Evolutionary conservation across 2,888 invertebrate genomes (phyloP), one percentile per base, ranked within the genome.

Genomic region (Mystacides longicornis): DNA sequence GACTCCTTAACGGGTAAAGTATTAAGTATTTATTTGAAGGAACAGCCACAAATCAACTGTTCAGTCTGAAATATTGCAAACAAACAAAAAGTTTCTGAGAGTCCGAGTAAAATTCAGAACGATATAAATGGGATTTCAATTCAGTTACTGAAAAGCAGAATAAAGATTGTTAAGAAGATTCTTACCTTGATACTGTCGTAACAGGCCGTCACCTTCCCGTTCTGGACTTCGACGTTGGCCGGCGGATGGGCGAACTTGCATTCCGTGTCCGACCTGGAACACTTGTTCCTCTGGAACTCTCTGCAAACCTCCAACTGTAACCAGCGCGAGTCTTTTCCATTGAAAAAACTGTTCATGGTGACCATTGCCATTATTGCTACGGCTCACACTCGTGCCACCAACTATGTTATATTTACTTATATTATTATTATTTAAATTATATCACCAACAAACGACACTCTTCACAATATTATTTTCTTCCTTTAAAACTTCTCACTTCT

Each of bases 241-340:
- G 98, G 97, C 62, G 99, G 99, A 83, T 99, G 99, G 65, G 99
- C 98, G 78, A 98, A 99, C 84, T 99, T 99, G 87, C 99, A 99
- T 80, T 99, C 98, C 73, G 94, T 93, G 81, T 99, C 98, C 64
- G 95, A 91, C 72, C 99, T 87, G 69, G 96, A 93, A 81, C 99
- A 99, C 84, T 98, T 98, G 85, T 96, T 97, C 77, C 99, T 86
- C 82, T 98, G 97, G 81, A 93, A 99, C 81, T 99, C 99, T 67
- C 98, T 87, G 83, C 93, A 95, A 74, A 98, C 99, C 81, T 99
- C 99, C 74, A 99, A 83, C 77, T 99, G 98, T 69, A 99, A 86
- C 99, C 99, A 99, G 74, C 98, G 91, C 67, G 97, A 97, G 83
- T 99, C 99, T 81, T 98, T 99, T 72, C 93, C 94, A 80, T 93